Conservation (phyloP, 37 sponge, comb jelly and placozoan genomes). For the Halichondria panicea region DNA sequence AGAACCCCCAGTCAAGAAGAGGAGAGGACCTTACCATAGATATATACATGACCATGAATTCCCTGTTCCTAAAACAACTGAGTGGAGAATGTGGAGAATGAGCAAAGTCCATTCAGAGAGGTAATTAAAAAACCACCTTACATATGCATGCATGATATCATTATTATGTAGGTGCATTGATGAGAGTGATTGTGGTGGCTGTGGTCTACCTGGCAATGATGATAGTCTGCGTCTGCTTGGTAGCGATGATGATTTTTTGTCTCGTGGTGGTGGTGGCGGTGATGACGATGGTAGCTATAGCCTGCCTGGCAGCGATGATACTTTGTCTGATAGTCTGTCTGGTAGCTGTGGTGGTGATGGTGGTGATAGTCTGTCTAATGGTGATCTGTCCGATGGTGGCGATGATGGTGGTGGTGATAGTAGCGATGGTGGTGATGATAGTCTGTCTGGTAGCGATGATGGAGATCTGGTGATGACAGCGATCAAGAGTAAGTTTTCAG, state of each 20-base stretch:
- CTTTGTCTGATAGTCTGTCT: neutral
- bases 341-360: neutral
- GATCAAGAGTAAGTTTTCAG: neutral
- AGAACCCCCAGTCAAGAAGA: too few relatives aligned
- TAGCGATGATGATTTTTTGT: neutral
- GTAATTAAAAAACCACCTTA: too few relatives aligned
- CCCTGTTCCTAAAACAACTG: neutral
- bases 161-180: too few relatives aligned
- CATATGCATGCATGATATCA: neutral
- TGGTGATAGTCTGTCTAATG: neutral
- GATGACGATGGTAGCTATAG: neutral
- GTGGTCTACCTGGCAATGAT: too few relatives aligned
- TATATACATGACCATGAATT: neutral
- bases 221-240: neutral
- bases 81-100: neutral
- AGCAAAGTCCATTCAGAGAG: neutral
- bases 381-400: neutral
- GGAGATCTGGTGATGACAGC: neutral
- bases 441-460: neutral
- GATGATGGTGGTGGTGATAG: neutral
- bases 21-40: neutral
- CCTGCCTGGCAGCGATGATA: neutral
- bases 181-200: too few relatives aligned
- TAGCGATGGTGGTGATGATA: neutral
- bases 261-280: neutral